Conservation (phyloP, 1,140 invertebrate genomes). For the Ditylenchus dipsaci region DNA sequence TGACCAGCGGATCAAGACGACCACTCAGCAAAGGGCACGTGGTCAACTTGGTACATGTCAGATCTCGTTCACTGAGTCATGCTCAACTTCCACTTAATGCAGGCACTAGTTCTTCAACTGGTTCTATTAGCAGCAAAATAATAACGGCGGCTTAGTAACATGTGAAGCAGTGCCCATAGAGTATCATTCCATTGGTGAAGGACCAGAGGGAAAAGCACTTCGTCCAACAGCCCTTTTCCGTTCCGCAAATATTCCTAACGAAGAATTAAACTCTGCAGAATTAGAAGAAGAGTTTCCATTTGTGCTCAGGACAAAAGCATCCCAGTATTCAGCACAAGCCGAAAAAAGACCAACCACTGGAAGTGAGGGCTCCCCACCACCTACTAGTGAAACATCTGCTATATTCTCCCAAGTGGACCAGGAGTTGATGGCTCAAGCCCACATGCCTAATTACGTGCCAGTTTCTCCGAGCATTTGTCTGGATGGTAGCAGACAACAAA, state of each 20-base stretch:
- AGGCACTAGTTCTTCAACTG: neutral
- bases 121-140: neutral
- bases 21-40: slow-evolving; percentile 27
- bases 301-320: neutral
- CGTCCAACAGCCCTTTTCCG: slow-evolving; percentile 36
- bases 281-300: neutral
- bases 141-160: slow-evolving; percentile 5
- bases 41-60: slow-evolving; percentile 47
- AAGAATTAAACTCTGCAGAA: neutral
- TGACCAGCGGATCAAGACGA: neutral
- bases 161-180: neutral
- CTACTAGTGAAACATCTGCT: neutral
- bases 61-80: slow-evolving; percentile 45
- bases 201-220: too few species aligned
- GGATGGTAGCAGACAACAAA: too few species aligned
- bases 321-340: neutral
- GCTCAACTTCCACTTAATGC: slow-evolving; percentile 26
- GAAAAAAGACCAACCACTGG: neutral
- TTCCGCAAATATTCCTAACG: slow-evolving; percentile 6
- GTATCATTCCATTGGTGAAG: neutral
- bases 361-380: neutral
- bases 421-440: neutral
- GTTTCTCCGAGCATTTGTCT: neutral
- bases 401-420: neutral
- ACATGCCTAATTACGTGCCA: neutral